phyloP scores from a whole-genome alignment of 2,888 invertebrate species.

The Tenthredo notha region DNA sequence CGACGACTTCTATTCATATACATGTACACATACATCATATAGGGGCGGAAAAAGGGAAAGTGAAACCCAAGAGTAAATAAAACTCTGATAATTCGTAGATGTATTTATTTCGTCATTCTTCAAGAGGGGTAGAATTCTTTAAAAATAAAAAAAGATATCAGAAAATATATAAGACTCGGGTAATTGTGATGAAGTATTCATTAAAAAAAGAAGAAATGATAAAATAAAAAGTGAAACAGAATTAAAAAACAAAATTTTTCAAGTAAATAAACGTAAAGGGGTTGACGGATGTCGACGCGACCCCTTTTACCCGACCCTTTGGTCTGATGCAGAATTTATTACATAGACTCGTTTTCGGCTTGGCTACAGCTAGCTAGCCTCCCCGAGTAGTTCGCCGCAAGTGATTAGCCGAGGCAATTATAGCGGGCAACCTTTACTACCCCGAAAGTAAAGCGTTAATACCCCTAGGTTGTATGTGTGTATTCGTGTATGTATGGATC shows the following conservation, averaged over 20 bases:
- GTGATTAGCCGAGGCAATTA: slow-evolving; percentile 49
- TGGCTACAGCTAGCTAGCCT: not conserved
- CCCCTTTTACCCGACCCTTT: slow-evolving; percentile 14
- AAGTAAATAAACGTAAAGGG: not conserved
- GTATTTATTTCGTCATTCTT: not conserved
- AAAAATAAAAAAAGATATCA: not conserved
- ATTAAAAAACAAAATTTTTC: not conserved
- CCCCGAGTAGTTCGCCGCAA: slow-evolving; percentile 16
- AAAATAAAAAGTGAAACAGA: not conserved
- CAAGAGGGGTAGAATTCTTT: not conserved
- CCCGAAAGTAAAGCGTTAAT: slow-evolving; percentile 43
- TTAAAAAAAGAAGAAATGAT: not conserved
- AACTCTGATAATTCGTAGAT: not conserved
- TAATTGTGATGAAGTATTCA: not conserved
- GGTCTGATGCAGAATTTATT: slow-evolving; percentile 37
- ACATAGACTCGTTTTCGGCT: slow-evolving; percentile 33
- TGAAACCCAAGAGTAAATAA: not conserved
- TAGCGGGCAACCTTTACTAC: slow-evolving; percentile 12
- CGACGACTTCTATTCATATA: not conserved
- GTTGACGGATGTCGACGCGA: not conserved
- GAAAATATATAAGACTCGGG: not conserved
- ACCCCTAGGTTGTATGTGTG: not conserved
- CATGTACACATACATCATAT: not conserved
- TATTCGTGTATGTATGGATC: not conserved
- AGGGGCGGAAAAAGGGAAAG: not conserved